Evolutionary conservation across 2,797 vertebrate species (phyloP).

Genomic region (Mormyrops attenuatus): DNA sequence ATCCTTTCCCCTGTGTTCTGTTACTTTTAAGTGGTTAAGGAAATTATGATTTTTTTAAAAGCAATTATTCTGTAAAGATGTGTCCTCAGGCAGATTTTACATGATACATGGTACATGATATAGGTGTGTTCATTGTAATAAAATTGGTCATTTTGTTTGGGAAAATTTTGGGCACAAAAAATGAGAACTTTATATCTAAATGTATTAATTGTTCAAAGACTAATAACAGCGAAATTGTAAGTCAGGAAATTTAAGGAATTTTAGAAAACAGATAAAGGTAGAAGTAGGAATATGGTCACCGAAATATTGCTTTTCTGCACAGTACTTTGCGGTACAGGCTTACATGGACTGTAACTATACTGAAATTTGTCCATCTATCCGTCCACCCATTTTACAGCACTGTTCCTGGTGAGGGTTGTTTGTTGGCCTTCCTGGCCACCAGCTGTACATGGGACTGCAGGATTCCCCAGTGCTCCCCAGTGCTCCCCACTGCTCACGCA

Average conservation of each 20-base stretch:
- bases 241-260: not conserved
- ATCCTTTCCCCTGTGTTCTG: not conserved
- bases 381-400: not conserved
- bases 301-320: not conserved
- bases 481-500: not conserved
- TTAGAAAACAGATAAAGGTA: not conserved
- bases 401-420: not conserved
- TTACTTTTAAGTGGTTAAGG: not conserved
- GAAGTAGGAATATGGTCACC: not conserved
- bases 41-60: not conserved
- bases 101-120: not conserved
- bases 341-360: not conserved
- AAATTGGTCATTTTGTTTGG: not conserved
- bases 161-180: not conserved
- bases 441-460: not conserved
- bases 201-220: not conserved
- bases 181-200: not conserved
- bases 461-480: not conserved
- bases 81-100: not conserved
- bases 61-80: not conserved
- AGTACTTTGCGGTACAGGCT: not conserved
- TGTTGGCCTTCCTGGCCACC: not conserved
- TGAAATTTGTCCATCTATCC: not conserved
- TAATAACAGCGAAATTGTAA: not conserved
- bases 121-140: not conserved